Conservation (phyloP, 2,888 invertebrate genomes). For the Lithophane semibrunnea region DNA sequence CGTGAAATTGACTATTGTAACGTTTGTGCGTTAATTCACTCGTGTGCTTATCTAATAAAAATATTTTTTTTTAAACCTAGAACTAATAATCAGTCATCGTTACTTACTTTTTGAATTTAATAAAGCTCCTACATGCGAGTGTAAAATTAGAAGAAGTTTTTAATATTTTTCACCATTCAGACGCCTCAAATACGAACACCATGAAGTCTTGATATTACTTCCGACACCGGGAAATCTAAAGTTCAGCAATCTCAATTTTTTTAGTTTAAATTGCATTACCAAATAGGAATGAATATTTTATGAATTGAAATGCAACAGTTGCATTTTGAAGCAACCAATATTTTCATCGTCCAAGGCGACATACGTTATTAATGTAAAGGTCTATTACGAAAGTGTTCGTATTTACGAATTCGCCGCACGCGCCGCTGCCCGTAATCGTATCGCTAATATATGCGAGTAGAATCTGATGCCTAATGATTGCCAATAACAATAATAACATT, state of each 20-base stretch:
- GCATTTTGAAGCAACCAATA: constrained; percentile 58
- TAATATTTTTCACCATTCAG: background rate
- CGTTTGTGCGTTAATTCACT: background rate
- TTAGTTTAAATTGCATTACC: background rate
- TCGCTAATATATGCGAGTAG: constrained; percentile 53
- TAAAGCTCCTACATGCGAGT: background rate
- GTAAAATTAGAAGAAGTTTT: background rate
- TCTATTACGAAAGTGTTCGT: constrained; percentile 68
- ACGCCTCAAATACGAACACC: background rate
- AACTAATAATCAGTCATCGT: background rate
- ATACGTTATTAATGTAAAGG: constrained; percentile 63
- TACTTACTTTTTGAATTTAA: background rate
- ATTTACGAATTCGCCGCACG: constrained; percentile 62
- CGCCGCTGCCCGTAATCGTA: constrained; percentile 47
- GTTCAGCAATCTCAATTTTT: background rate
- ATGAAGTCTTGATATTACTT: background rate
- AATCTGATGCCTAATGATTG: constrained; percentile 57
- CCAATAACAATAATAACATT: constrained; percentile 53
- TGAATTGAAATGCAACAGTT: constrained; percentile 27
- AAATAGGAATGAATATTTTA: constrained; percentile 35
- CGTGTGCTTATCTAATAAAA: no score
- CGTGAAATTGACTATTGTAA: constrained; percentile 3
- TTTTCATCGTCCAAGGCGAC: constrained; percentile 62
- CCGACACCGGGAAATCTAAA: background rate
- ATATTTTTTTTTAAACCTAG: no score